phyloP scores from a whole-genome alignment of 1,140 invertebrate species.

The Pseudoatta argentina region DNA sequence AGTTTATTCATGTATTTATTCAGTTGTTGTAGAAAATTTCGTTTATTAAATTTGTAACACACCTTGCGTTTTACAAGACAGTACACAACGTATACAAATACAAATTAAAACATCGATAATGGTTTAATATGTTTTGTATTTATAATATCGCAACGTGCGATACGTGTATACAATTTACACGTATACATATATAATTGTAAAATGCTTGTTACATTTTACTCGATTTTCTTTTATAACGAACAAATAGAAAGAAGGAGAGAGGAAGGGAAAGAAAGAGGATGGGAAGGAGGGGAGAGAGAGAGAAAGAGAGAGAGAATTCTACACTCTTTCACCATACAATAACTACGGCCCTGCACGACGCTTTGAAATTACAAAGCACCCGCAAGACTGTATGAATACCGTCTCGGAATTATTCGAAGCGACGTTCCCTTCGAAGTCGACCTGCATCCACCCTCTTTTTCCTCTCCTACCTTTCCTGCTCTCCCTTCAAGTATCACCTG shows the following conservation, averaged over 20 bases:
- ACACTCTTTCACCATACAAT: background rate
- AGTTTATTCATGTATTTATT: constrained; percentile 4
- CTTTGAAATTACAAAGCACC: constrained; percentile 53
- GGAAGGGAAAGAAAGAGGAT: too few relatives aligned
- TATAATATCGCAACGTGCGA: background rate
- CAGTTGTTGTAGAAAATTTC: background rate
- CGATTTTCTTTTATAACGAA: background rate
- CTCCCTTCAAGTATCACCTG: constrained; percentile 44
- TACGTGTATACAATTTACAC: too few relatives aligned
- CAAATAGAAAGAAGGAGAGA: background rate
- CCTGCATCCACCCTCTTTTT: constrained; percentile 12
- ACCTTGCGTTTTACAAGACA: background rate
- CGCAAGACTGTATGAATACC: constrained; percentile 44
- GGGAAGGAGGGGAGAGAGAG: too few relatives aligned
- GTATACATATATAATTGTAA: background rate
- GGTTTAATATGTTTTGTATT: too few relatives aligned
- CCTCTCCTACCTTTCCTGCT: too few relatives aligned
- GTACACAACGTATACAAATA: background rate
- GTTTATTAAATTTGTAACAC: background rate
- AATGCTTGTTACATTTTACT: background rate
- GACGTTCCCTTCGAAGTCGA: constrained; percentile 46
- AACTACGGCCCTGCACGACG: constrained; percentile 25
- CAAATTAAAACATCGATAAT: background rate
- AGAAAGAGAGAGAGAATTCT: background rate
- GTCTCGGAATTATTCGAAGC: constrained; percentile 54